Evolutionary conservation across 2,888 invertebrate genomes (phyloP), one percentile per base, ranked within the genome.

Genomic region (Sericinus montela): DNA sequence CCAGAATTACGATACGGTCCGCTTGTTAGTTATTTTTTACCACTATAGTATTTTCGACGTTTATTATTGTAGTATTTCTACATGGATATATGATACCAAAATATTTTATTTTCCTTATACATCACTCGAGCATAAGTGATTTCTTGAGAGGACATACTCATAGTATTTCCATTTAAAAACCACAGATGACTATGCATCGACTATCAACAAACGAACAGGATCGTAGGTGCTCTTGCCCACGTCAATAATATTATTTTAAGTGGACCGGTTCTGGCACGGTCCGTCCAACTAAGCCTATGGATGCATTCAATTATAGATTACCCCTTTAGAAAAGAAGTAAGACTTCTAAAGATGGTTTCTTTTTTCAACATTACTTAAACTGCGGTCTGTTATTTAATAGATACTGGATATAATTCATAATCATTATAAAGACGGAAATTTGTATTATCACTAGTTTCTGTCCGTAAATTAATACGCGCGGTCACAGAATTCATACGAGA

Each of bases 161-260:
- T 57, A 54, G 53, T 25, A 54, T 50, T 65, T 58, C 58, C 61
- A 61, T 58, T n/a, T 67, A 66, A 71, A 70, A 67, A 62, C 63
- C 62, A 53, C 58, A 58, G 55, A 51, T 55, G 56, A 53, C 48
- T 41, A 36, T 38, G 35, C 45, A 29, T 39, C 32, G 44, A 53
- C 34, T 32, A 46, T 42, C 36, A 46, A 52, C 51, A 47, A 47
- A 54, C 48, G 38, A 36, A 45, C 56, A 58, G 48, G 55, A 55
- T 50, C 36, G 51, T 45, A 43, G 48, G 51, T 52, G 53, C 59
- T 64, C 63, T 62, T 60, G 64, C 66, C 68, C 72, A 71, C 76
- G 67, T 77, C 73, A 80, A 78, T 75, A 78, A 75, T 80, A 81
- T 78, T 62, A 75, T 75, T 80, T 72, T 76, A 80, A 81, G 75